These are phyloP conservation scores for Alviniconcha strummeri DNA, from an alignment of 2,888 invertebrate species.

Conservation along the genomic window DNA sequence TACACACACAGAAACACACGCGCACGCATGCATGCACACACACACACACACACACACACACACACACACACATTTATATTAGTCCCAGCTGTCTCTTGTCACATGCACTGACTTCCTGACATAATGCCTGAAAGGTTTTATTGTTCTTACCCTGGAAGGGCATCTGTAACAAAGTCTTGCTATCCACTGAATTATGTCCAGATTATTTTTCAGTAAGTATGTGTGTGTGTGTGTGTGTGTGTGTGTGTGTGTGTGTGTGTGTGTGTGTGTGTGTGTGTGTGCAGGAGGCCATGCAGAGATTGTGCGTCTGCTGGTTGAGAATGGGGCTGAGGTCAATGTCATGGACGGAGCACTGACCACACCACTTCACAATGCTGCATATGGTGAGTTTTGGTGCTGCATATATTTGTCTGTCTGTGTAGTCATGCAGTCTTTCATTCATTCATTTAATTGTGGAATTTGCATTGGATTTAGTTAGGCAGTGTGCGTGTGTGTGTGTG, in stretches of 20 bases:
- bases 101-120: too few relatives aligned
- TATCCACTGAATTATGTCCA: too few relatives aligned
- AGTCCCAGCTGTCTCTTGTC: too few relatives aligned
- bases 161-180: too few relatives aligned
- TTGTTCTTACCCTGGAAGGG: too few relatives aligned
- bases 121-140: too few relatives aligned
- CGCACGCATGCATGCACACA: constrained; percentile 1
- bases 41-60: constrained; percentile 9
- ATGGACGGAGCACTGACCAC: constrained; percentile 47
- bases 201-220: not conserved
- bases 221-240: too few relatives aligned
- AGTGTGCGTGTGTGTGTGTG: not conserved
- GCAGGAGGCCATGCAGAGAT: constrained; percentile 59
- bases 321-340: constrained; percentile 53
- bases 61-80: not conserved
- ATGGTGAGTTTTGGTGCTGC: constrained; percentile 44
- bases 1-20: constrained; percentile 7
- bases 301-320: constrained; percentile 53
- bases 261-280: not conserved
- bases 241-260: too few relatives aligned
- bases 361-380: constrained; percentile 56
- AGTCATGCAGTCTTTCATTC: not conserved
- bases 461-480: too few relatives aligned
- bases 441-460: not conserved
- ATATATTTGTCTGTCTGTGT: not conserved